phyloP scores from a whole-genome alignment of 2,113 vertebrate species.

The Zingel zingel region DNA sequence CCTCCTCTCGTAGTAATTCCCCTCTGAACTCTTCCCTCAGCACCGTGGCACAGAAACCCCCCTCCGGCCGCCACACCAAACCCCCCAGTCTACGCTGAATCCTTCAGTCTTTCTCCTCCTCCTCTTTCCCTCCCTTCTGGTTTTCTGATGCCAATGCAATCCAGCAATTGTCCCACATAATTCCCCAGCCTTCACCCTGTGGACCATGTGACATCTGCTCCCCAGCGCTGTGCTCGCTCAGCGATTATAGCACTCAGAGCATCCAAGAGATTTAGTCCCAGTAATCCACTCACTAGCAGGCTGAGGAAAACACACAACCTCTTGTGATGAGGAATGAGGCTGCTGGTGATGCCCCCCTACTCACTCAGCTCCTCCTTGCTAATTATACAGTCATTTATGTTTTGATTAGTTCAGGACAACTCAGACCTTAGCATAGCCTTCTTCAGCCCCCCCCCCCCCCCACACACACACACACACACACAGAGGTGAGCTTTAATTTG shows the following conservation, averaged over 20 bases:
- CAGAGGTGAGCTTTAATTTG: constrained; percentile 18
- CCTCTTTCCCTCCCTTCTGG: constrained; percentile 29
- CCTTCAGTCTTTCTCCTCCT: constrained; percentile 27
- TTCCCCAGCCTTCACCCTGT: constrained; percentile 79
- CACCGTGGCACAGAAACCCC: constrained; percentile 39
- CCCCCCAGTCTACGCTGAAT: constrained; percentile 32
- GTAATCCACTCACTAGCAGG: constrained; percentile 83
- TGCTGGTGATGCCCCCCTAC: constrained; percentile 17
- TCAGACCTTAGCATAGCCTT: constrained; percentile 21
- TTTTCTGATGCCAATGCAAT: constrained; percentile 69
- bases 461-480: not conserved
- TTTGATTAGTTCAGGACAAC: constrained; percentile 41
- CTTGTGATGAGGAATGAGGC: constrained; percentile 36
- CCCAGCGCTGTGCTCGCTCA: constrained; percentile 72
- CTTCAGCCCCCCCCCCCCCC: constrained; percentile 4
- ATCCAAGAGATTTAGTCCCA: constrained; percentile 84
- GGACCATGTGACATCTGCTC: constrained; percentile 86
- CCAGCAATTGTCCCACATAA: constrained; percentile 81
- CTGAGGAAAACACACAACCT: constrained; percentile 71
- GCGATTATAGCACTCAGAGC: constrained; percentile 85
- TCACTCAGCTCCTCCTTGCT: constrained; percentile 36
- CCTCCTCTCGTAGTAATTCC: constrained; percentile 58
- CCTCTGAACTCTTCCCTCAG: constrained; percentile 47
- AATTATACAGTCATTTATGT: constrained; percentile 36
- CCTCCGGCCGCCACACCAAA: not conserved